Evolutionary conservation across 30 jellyfish, hydroid and myxozoan species (phyloP), one percentile per base, ranked within the genome.

Genomic region (Hydractinia echinata): DNA sequence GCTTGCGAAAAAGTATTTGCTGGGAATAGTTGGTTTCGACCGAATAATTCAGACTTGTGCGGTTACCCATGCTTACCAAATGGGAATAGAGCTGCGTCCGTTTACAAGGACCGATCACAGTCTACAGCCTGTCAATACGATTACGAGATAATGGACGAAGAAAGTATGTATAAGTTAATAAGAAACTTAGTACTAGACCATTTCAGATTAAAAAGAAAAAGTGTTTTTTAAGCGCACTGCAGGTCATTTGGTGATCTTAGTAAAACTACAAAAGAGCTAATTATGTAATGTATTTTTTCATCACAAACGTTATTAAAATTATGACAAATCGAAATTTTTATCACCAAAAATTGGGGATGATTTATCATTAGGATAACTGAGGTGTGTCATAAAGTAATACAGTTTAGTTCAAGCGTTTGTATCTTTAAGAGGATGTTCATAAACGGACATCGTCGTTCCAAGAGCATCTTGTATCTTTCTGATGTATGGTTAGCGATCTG

Each of bases 101-200:
- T 64, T 7, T 64, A 64, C 16, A 64, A 64, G 74, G 1, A 64
- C 19, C 19, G 18, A 6, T 44, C 8, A 44, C 19, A 13, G 69
- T 58, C 39, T n/a, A n/a, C 74, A n/a, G 74, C 51, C 39, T 64
- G 74, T 51, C 51, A 64, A 51, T n/a, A 64, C 19, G 74, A 64
- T 51, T 64, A n/a, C 39, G 19, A 6, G 7, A 64, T 64, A 44
- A 7, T 64, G 9, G 51, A 7, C 19, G 39, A 13, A 44, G 74
- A 64, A 64, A 7, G 74, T 64, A 64, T 51, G 74, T 64, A 64
- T 64, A 64, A n/a, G n/a, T 7, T 6, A 51, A 64, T 58, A 58
- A 58, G 15, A 58, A 58, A 16, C 15, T 11, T 58, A 16, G 69
- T 13, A 16, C 18, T 16, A 11, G 19, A 58, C 0, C 18, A 16